Percentiles rank a stretch among this genome's conserved stretches.
phyloP scores from a whole-genome alignment of 2,113 vertebrate species.

The Zapornia atra region DNA sequence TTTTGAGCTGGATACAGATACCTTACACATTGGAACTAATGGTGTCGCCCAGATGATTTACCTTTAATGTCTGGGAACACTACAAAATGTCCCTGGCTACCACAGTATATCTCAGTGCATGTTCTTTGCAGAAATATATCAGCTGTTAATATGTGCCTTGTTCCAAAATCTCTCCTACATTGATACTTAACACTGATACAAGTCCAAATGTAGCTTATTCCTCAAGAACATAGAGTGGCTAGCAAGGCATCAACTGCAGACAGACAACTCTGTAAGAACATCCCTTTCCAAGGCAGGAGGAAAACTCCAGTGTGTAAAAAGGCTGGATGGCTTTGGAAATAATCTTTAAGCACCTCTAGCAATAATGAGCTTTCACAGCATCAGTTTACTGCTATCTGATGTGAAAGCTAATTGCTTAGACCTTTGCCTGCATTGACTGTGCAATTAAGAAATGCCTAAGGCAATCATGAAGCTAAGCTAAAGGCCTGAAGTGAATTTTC shows the following conservation, averaged over 20 bases:
- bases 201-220: background rate
- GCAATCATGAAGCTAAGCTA: background rate
- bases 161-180: background rate
- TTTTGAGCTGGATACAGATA: background rate
- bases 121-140: background rate
- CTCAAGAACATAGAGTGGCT: background rate
- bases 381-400: background rate
- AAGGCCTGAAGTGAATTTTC: background rate
- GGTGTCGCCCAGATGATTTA: background rate
- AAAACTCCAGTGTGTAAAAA: background rate
- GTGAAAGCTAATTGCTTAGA: background rate
- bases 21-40: background rate
- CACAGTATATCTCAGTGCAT: background rate
- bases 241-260: background rate
- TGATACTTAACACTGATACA: background rate
- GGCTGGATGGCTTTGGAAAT: background rate
- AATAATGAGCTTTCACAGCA: background rate
- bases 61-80: background rate
- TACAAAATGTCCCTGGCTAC: background rate
- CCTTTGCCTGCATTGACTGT: background rate
- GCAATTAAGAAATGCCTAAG: background rate
- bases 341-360: background rate
- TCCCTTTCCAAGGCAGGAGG: background rate
- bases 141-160: background rate
- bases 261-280: background rate